These are phyloP conservation scores for Perdita meconis DNA, from an alignment of 2,888 invertebrate species.

Conservation along the genomic window DNA sequence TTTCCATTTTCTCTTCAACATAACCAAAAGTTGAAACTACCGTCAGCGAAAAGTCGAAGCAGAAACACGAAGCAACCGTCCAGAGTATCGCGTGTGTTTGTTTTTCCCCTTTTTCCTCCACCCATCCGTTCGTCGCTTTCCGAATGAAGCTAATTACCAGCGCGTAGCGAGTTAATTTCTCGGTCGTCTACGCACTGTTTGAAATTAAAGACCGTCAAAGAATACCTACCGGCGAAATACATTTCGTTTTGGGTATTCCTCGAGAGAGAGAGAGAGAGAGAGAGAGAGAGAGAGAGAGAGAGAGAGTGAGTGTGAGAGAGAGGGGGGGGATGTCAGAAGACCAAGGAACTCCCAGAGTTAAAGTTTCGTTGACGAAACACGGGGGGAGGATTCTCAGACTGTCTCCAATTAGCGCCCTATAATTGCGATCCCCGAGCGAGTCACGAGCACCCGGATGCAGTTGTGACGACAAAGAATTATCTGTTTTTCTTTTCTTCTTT, in stretches of 20 bases:
- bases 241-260: slow-evolving; percentile 48
- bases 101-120: slow-evolving; percentile 6
- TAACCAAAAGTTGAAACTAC: no score
- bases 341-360: slow-evolving; percentile 21
- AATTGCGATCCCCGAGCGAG: slow-evolving; percentile 61
- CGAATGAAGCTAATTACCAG: slow-evolving; percentile 45
- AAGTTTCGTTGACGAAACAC: slow-evolving; percentile 47
- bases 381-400: slow-evolving; percentile 55
- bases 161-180: slow-evolving; percentile 45
- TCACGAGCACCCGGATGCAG: slow-evolving; percentile 24
- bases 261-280: background rate
- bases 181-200: slow-evolving; percentile 39
- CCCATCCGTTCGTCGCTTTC: slow-evolving; percentile 10
- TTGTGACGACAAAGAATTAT: slow-evolving; percentile 56
- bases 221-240: slow-evolving; percentile 21
- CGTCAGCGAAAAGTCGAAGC: no score
- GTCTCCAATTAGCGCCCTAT: slow-evolving; percentile 65
- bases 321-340: slow-evolving; percentile 38
- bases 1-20: no score
- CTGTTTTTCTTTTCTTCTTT: slow-evolving; percentile 22
- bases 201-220: slow-evolving; percentile 56
- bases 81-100: background rate
- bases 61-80: background rate
- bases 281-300: no score
- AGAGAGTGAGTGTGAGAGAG: no score